Conservation (phyloP, 2,888 invertebrate species). For the Hyalella azteca region DNA sequence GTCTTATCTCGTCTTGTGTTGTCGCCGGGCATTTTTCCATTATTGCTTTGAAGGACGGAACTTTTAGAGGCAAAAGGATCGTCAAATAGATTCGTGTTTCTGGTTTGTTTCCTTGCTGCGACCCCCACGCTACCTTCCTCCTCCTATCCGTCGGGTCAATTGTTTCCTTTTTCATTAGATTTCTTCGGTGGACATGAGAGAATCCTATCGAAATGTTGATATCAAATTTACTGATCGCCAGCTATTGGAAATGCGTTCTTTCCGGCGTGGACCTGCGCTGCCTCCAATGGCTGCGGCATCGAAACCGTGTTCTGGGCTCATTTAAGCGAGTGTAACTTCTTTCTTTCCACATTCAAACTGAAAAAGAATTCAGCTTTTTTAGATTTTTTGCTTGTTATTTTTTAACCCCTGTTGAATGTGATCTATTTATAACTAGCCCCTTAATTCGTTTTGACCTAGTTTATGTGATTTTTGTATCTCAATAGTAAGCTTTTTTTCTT, state of each 20-base stretch:
- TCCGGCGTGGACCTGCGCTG: not conserved
- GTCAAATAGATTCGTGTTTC: constrained; percentile 1
- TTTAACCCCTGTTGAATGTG: no score
- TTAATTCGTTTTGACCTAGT: no score
- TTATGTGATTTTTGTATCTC: no score
- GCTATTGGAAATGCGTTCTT: constrained; percentile 28
- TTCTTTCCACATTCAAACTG: no score
- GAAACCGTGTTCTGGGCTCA: not conserved
- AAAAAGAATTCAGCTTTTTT: no score
- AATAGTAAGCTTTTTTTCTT: no score
- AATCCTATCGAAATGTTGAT: constrained; percentile 8
- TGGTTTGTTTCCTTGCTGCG: not conserved
- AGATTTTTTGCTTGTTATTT: no score
- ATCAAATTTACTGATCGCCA: constrained; percentile 20
- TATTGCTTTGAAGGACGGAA: not conserved
- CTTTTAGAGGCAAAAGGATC: not conserved
- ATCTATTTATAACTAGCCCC: no score
- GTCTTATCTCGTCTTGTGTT: constrained; percentile 7
- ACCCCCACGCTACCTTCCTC: not conserved
- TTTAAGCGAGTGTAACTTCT: no score
- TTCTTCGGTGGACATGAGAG: constrained; percentile 2
- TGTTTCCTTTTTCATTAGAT: not conserved
- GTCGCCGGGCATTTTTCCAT: not conserved
- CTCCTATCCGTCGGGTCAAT: constrained; percentile 21
- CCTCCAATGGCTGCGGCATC: not conserved